These are phyloP conservation scores for Centropus bengalensis DNA, from an alignment of 2,113 vertebrate species.

Conservation along the genomic window DNA sequence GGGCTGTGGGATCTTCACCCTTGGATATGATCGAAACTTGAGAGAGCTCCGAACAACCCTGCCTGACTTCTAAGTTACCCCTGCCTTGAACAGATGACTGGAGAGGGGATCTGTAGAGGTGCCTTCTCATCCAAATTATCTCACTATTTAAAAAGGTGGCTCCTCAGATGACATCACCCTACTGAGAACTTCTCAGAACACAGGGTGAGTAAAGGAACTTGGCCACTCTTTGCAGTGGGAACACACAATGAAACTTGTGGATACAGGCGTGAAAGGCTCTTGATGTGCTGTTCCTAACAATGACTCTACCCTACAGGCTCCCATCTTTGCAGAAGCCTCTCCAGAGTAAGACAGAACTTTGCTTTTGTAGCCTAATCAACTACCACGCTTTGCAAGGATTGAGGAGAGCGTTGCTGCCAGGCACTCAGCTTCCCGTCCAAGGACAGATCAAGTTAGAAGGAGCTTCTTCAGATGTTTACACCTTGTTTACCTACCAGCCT, in stretches of 20 bases:
- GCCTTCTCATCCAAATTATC: not conserved
- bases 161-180: not conserved
- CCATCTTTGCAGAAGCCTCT: not conserved
- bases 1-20: not conserved
- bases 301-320: not conserved
- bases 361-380: not conserved
- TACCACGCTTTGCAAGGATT: not conserved
- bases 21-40: not conserved
- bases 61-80: not conserved
- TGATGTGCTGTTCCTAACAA: not conserved
- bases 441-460: not conserved
- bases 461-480: not conserved
- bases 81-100: not conserved
- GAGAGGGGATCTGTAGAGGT: not conserved
- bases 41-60: not conserved
- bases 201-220: not conserved
- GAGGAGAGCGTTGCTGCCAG: not conserved
- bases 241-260: rapidly evolving
- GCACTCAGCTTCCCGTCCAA: not conserved
- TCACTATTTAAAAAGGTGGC: not conserved
- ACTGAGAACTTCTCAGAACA: not conserved
- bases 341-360: not conserved
- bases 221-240: not conserved
- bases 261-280: not conserved
- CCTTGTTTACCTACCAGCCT: conserved; percentile 83